phyloP scores from a whole-genome alignment of 1,140 invertebrate genomes.

The Adoxophyes honmai region DNA sequence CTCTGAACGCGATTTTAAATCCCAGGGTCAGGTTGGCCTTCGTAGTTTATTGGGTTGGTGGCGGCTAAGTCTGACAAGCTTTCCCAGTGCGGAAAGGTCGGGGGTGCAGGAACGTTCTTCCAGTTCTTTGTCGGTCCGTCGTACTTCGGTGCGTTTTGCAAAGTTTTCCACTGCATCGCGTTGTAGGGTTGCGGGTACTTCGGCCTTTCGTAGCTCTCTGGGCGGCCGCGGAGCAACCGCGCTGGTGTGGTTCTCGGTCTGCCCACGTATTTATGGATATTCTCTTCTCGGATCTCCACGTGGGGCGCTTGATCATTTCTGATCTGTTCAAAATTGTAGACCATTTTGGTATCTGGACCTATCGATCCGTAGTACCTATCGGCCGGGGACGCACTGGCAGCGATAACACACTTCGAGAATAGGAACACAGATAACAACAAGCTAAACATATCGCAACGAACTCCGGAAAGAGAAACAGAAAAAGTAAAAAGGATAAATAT shows the following conservation, averaged over 20 bases:
- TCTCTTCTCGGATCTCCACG: slow-evolving; percentile 34
- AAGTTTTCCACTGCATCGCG: not conserved
- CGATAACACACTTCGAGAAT: too few species aligned
- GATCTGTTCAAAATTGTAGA: slow-evolving; percentile 35
- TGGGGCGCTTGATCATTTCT: slow-evolving; percentile 29
- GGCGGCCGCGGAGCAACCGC: slow-evolving; percentile 11
- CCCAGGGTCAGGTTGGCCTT: slow-evolving; percentile 15
- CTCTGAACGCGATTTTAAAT: too few species aligned
- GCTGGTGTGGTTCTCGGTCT: slow-evolving; percentile 20
- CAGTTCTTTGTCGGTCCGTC: not conserved
- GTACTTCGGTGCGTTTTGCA: not conserved
- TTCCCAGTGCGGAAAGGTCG: not conserved
- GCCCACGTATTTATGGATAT: slow-evolving; percentile 34
- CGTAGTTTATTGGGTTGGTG: slow-evolving; percentile 1
- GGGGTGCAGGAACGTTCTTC: not conserved
- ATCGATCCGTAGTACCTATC: not conserved
- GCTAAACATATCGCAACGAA: too few species aligned
- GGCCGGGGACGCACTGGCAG: not conserved
- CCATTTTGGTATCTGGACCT: slow-evolving; percentile 28
- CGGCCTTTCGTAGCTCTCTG: slow-evolving; percentile 8
- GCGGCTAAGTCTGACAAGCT: not conserved
- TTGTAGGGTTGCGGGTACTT: not conserved
- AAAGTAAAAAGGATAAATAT: too few species aligned
- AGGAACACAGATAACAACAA: too few species aligned
- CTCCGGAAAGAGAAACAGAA: too few species aligned